Percentiles rank a stretch among this genome's conserved stretches.
These are phyloP conservation scores for Trachurus trachurus DNA, from an alignment of 2,797 vertebrate genomes.

Conservation along the genomic window DNA sequence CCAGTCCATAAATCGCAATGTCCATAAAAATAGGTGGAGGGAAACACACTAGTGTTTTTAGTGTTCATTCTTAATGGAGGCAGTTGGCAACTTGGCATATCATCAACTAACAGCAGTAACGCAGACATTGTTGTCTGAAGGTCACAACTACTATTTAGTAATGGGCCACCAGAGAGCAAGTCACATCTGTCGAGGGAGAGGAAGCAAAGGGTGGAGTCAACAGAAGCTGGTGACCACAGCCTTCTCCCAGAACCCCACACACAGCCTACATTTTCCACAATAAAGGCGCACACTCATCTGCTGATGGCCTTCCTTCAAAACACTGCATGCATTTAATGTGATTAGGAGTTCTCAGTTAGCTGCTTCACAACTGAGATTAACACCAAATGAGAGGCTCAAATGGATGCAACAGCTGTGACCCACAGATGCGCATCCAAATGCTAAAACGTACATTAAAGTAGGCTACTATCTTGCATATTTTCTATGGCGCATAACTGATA, in stretches of 20 bases:
- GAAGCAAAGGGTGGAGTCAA: conserved; percentile 77
- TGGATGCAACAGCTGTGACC: conserved; percentile 67
- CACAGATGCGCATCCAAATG: conserved; percentile 58
- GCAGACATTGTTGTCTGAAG: conserved; percentile 19
- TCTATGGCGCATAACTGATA: conserved; percentile 26
- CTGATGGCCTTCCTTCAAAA: conserved; percentile 79
- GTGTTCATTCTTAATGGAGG: conserved; percentile 8
- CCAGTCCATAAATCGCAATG: too few species aligned
- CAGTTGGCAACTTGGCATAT: conserved; percentile 23
- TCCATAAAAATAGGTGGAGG: neutral
- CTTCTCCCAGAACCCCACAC: conserved; percentile 71
- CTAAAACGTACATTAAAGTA: conserved; percentile 41
- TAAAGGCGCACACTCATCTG: conserved; percentile 82
- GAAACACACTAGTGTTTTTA: neutral
- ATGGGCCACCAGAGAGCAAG: conserved; percentile 69
- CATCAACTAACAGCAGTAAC: conserved; percentile 18
- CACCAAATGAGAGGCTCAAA: conserved; percentile 72
- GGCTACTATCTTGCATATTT: conserved; percentile 44
- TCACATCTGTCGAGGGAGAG: conserved; percentile 79
- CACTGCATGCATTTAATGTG: conserved; percentile 76
- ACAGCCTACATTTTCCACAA: conserved; percentile 73
- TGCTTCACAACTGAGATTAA: conserved; percentile 71
- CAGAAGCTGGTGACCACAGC: conserved; percentile 79
- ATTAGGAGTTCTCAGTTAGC: conserved; percentile 77
- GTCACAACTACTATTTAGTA: conserved; percentile 67